phyloP scores from a whole-genome alignment of 1,140 invertebrate genomes.

The Trachelipus rathkii region DNA sequence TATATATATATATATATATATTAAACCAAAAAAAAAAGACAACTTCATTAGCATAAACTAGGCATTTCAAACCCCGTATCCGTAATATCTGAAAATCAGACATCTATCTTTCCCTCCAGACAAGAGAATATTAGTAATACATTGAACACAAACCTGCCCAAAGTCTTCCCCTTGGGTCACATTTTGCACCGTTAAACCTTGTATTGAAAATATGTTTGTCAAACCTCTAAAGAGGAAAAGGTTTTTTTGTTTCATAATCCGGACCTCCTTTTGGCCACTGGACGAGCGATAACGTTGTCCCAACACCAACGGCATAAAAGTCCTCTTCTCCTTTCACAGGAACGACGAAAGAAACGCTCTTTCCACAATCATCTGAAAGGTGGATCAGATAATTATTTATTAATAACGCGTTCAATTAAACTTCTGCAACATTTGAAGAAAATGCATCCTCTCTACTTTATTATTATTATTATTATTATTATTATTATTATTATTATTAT shows the following conservation, averaged over 20 bases:
- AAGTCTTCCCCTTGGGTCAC: slow-evolving; percentile 69
- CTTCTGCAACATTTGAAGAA: not conserved
- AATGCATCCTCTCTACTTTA: not conserved
- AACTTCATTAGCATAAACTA: too few relatives aligned
- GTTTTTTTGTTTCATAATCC: slow-evolving; percentile 39
- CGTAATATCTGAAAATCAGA: too few relatives aligned
- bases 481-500: not conserved
- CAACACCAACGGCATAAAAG: slow-evolving; percentile 63
- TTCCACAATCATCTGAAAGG: slow-evolving; percentile 3
- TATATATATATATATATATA: too few relatives aligned
- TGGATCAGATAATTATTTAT: not conserved
- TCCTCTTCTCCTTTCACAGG: slow-evolving; percentile 61
- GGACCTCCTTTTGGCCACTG: slow-evolving; percentile 57
- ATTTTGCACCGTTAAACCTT: slow-evolving; percentile 82
- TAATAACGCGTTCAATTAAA: not conserved
- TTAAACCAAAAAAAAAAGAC: too few relatives aligned
- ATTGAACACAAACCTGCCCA: slow-evolving; percentile 72
- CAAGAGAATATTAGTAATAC: too few relatives aligned
- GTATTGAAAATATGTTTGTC: slow-evolving; percentile 55
- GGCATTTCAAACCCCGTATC: too few relatives aligned
- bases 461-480: too few relatives aligned
- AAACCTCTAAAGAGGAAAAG: slow-evolving; percentile 55
- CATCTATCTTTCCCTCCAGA: too few relatives aligned
- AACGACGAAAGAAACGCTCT: slow-evolving; percentile 55
- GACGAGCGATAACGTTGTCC: slow-evolving; percentile 60